phyloP scores from a whole-genome alignment of 2,888 invertebrate genomes.

The Dasypogon diadema region DNA sequence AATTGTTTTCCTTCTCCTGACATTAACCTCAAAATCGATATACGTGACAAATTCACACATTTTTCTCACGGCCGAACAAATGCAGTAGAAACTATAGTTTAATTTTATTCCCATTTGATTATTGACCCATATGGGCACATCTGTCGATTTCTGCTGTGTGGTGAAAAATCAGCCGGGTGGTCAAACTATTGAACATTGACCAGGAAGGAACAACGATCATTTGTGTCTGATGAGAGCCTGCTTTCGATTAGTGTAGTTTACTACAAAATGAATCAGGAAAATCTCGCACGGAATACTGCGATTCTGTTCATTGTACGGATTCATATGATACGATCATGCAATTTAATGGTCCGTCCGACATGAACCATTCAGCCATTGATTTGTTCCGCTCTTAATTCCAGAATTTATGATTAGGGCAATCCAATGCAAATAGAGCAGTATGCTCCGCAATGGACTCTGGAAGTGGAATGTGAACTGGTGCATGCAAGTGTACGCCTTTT shows the following conservation, averaged over 20 bases:
- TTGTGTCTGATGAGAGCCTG: neutral
- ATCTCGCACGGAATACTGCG: neutral
- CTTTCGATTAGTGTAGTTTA: neutral
- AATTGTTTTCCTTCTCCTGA: too few relatives aligned
- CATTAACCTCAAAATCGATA: too few relatives aligned
- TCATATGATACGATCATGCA: neutral
- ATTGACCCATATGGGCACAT: neutral
- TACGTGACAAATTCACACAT: too few relatives aligned
- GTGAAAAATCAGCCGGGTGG: neutral
- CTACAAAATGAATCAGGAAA: neutral
- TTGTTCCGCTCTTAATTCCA: neutral
- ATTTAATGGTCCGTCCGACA: neutral
- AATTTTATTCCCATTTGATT: neutral
- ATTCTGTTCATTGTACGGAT: neutral
- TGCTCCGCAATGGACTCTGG: neutral
- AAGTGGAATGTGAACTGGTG: neutral
- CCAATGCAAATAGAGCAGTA: neutral
- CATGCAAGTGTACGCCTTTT: neutral
- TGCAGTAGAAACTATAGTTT: neutral
- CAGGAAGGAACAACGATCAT: neutral
- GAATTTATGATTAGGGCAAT: neutral
- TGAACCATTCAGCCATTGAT: neutral
- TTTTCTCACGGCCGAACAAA: neutral
- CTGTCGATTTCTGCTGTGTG: neutral
- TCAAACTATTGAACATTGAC: neutral